A percentile compares a stretch with the other conserved stretches of the same genome.
Evolutionary conservation across 2,113 vertebrate genomes (phyloP).

Genomic region (Tringa solitaria): DNA sequence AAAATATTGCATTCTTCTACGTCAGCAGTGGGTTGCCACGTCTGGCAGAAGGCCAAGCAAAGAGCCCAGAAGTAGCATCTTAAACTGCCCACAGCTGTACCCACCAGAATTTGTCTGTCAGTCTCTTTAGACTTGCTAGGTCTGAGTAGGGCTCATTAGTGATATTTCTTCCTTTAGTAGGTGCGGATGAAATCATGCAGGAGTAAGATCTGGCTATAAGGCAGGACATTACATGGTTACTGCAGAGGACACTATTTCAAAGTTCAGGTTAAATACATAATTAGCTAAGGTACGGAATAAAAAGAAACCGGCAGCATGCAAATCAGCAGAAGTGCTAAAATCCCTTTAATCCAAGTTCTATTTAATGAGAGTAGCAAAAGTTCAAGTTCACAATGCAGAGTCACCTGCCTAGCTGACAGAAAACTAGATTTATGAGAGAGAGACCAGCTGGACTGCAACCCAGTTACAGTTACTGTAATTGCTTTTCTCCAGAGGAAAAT

Average conservation of each 20-base stretch:
- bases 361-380: background rate
- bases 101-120: background rate
- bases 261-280: background rate
- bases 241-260: background rate
- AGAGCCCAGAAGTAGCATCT: background rate
- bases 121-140: background rate
- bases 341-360: background rate
- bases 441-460: background rate
- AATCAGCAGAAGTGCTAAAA: background rate
- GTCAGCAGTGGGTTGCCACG: fast-evolving
- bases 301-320: background rate
- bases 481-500: background rate
- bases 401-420: background rate
- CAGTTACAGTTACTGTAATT: background rate
- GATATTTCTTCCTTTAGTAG: background rate
- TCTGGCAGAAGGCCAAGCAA: background rate
- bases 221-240: background rate
- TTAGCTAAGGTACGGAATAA: background rate
- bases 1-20: background rate
- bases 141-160: background rate
- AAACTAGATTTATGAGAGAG: background rate
- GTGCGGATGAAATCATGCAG: background rate
- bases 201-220: background rate
- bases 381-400: background rate
- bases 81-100: background rate